Conservation (phyloP, 2,113 vertebrate species). For the Apaloderma vittatum region DNA sequence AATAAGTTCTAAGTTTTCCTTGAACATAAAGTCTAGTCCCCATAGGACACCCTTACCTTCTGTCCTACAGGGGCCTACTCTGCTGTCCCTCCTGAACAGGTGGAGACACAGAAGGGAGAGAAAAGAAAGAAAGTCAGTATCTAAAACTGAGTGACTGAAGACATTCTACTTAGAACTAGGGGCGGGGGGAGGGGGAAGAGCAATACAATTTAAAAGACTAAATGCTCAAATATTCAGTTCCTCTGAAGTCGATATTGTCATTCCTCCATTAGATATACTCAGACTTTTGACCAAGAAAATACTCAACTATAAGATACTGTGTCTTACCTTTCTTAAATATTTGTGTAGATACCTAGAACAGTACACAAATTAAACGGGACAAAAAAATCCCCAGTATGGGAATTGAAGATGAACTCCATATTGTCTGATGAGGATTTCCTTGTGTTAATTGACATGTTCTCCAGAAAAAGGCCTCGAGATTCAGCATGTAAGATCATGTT, state of each 20-base stretch:
- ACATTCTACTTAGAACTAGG: background rate
- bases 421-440: background rate
- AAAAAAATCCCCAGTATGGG: accelerated
- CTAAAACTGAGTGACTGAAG: background rate
- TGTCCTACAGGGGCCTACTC: background rate
- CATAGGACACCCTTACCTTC: background rate
- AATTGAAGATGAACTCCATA: background rate
- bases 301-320: background rate
- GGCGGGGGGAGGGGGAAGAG: no score
- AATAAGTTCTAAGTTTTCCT: background rate
- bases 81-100: background rate
- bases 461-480: background rate
- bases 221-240: background rate
- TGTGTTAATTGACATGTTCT: background rate
- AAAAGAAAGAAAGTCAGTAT: background rate
- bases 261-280: background rate
- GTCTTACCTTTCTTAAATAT: background rate
- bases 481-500: background rate
- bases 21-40: background rate
- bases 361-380: accelerated
- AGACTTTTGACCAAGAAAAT: background rate
- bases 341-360: background rate
- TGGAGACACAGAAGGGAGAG: background rate
- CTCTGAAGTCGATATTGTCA: background rate
- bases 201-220: background rate